Conservation (phyloP, 2,113 vertebrate species). For the Actenoides hombroni region DNA sequence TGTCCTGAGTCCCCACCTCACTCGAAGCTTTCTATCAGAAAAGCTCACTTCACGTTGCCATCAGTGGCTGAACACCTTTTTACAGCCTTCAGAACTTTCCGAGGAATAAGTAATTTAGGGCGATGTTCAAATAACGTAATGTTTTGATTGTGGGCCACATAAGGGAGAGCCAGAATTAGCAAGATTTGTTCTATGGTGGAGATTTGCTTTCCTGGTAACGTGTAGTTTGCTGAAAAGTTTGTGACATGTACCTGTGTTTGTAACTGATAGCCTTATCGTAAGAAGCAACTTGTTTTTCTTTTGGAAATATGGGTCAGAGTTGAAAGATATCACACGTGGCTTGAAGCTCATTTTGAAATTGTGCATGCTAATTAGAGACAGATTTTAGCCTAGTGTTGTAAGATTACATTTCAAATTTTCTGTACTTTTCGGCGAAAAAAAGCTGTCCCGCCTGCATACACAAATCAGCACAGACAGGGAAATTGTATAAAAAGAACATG, state of each 20-base stretch:
- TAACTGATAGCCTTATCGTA: neutral
- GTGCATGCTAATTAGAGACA: constrained; percentile 16
- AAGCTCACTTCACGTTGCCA: neutral
- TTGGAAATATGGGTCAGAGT: constrained; percentile 25
- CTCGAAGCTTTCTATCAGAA: neutral
- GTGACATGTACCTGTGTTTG: neutral
- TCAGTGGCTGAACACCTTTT: neutral
- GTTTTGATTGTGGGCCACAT: neutral
- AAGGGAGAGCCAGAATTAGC: neutral
- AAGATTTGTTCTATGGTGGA: neutral
- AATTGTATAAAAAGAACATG: constrained; percentile 29
- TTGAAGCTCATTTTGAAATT: neutral
- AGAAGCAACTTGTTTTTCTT: neutral
- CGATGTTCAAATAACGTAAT: neutral
- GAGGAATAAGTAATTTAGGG: neutral
- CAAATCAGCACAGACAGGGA: constrained; percentile 27
- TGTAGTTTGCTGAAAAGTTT: neutral
- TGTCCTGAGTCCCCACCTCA: neutral
- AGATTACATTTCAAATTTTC: constrained; percentile 14
- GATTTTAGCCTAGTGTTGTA: neutral
- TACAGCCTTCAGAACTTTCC: neutral
- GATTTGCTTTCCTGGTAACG: neutral
- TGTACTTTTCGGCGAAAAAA: constrained; percentile 12
- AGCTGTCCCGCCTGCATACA: neutral
- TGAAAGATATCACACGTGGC: neutral